Evolutionary conservation across 2,113 vertebrate species (phyloP), one percentile per base, ranked within the genome.

Genomic region (Asarcornis scutulata): DNA sequence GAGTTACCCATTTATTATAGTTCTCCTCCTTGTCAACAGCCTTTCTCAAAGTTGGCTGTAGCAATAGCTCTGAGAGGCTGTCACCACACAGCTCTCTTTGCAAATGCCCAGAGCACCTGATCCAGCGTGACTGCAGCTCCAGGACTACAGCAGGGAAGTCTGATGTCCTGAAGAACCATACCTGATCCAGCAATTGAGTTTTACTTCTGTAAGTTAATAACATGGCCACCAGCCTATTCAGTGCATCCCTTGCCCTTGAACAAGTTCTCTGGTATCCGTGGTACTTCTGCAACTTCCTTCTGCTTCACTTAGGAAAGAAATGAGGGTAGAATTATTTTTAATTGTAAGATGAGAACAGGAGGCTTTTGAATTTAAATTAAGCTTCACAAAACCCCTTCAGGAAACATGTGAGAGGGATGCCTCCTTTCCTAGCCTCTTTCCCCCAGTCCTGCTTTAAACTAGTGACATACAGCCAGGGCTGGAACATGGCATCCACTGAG

Each of bases 1-100:
- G 91, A 97, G 96, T 96, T 88, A 90, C 60, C 85, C 87, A 87
- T 97, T 97, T 97, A 95, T 97, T 95, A 95, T 78, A 93, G 84
- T 91, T 97, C 95, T 94, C 91, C 93, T 96, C 87, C 95, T 93
- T 97, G 95, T 95, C 94, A 91, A 81, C 83, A 88, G 88, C 50
- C 38, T 88, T 77, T 81, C 89, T 85, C 52, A 64, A 56, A 91
- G 52, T 1, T 64, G 52, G 58, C 92, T 87, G 71, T 56, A 83
- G 93, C 46, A 72, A 71, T 94, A 89, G 62, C 48, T 66, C 72
- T 42, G 63, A 50, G 76, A 58, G 14, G 23, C 23, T 80, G 60
- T 93, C 38, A 21, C 40, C 84, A 62, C 50, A 55, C 34, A 76
- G 25, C 17, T 67, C 32, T 18, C n/a, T 62, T 64, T 34, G 55